Percentiles rank a stretch among this genome's conserved stretches.
Evolutionary conservation across 2,113 vertebrate species (phyloP).

Genomic region (Gyps fulvus): DNA sequence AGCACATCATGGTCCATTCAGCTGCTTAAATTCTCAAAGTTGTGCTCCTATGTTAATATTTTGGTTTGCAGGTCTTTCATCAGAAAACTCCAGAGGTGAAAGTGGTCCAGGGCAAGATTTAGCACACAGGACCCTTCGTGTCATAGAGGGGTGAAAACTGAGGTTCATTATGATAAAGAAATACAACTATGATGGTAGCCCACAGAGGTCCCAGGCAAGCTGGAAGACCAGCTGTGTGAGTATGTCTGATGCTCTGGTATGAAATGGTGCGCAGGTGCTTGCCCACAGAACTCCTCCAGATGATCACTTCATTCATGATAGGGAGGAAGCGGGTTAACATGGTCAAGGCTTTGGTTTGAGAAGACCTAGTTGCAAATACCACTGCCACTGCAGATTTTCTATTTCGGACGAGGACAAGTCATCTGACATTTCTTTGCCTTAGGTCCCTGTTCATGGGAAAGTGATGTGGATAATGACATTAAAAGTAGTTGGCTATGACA

Average conservation of each 20-base stretch:
- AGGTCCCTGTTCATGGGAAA: neutral
- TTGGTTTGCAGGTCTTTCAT: neutral
- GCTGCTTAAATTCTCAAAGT: neutral
- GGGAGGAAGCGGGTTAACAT: neutral
- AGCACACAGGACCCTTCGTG: neutral
- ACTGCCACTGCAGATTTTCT: neutral
- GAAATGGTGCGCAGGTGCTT: neutral
- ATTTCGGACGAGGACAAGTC: neutral
- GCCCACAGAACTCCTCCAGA: neutral
- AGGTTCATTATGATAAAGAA: neutral
- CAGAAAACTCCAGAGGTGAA: neutral
- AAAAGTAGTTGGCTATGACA: neutral
- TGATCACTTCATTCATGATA: rapidly evolving
- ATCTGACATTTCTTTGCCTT: neutral
- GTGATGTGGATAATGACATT: neutral
- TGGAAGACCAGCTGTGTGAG: neutral
- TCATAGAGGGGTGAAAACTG: neutral
- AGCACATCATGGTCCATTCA: neutral
- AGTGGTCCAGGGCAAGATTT: neutral
- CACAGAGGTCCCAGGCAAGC: neutral
- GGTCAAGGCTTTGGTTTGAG: neutral
- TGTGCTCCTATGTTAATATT: neutral
- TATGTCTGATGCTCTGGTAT: neutral
- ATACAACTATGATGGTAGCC: neutral
- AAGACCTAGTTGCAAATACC: neutral